These are phyloP conservation scores for Tenthredo mesomela DNA, from an alignment of 2,888 invertebrate species.

Conservation along the genomic window DNA sequence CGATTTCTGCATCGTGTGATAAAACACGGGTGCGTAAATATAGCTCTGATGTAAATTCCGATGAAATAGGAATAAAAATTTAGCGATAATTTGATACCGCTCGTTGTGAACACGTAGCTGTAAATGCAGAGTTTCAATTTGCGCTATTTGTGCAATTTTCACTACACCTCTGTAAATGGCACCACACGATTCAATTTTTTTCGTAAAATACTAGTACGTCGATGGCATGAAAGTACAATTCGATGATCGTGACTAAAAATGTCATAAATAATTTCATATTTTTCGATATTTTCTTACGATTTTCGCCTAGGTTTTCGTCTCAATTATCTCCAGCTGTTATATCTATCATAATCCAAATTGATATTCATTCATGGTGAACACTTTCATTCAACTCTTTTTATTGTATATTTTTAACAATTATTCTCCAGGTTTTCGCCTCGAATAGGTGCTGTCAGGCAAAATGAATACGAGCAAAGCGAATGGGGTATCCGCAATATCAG, in stretches of 20 bases:
- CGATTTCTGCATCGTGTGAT: not conserved
- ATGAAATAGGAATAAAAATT: not conserved
- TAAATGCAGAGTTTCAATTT: too few species aligned
- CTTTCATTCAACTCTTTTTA: not conserved
- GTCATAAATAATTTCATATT: not conserved
- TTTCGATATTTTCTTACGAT: not conserved
- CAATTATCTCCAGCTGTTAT: not conserved
- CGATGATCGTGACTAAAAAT: not conserved
- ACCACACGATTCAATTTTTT: not conserved
- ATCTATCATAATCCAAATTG: not conserved
- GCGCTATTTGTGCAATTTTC: too few species aligned
- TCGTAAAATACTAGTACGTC: not conserved
- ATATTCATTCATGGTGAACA: too few species aligned
- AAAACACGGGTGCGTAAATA: not conserved
- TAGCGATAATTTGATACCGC: not conserved
- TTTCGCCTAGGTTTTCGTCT: not conserved
- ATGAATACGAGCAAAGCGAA: not conserved
- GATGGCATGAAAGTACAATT: not conserved
- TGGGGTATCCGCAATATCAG: not conserved
- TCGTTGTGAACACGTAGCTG: not conserved
- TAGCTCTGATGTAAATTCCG: not conserved
- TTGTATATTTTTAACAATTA: not conserved
- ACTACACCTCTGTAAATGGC: not conserved
- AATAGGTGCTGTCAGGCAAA: not conserved
- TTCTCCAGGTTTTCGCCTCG: too few species aligned